A percentile compares a stretch with the other conserved stretches of the same genome.
These are phyloP conservation scores for Auanema sp. DNA, from an alignment of 2,888 invertebrate species.

Conservation along the genomic window DNA sequence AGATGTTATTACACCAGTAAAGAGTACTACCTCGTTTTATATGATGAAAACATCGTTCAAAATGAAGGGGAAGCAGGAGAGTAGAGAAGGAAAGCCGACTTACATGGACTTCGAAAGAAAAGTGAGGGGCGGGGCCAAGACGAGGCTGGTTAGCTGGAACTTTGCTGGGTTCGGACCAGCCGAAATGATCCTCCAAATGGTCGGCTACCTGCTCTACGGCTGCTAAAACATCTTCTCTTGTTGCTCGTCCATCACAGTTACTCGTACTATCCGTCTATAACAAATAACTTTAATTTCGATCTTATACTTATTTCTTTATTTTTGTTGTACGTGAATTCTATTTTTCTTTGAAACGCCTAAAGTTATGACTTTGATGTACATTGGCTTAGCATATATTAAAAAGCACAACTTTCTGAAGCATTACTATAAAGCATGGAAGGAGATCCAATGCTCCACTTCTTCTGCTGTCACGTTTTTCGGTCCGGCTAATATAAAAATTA, in stretches of 20 bases:
- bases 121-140: conserved; percentile 36
- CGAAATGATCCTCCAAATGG: conserved; percentile 45
- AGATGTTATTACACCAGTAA: too few relatives aligned
- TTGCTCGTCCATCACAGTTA: conserved; percentile 25
- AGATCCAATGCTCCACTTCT: too few relatives aligned
- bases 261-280: conserved; percentile 3
- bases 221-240: conserved; percentile 41
- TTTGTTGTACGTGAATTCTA: neutral
- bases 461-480: too few relatives aligned
- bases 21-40: too few relatives aligned
- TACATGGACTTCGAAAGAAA: conserved; percentile 43
- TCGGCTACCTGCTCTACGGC: conserved; percentile 47
- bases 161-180: conserved; percentile 29
- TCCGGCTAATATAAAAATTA: too few relatives aligned
- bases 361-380: too few relatives aligned
- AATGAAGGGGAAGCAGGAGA: too few relatives aligned
- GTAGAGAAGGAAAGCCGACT: neutral
- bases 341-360: too few relatives aligned
- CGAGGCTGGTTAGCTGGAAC: conserved; percentile 33
- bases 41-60: too few relatives aligned
- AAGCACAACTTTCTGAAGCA: too few relatives aligned
- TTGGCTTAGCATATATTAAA: too few relatives aligned
- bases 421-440: too few relatives aligned
- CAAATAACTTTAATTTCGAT: neutral
- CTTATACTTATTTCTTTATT: neutral